Percentiles rank a stretch among this genome's conserved stretches.
Conservation (phyloP, 2,888 invertebrate genomes). For the Anthophora plumipes region DNA sequence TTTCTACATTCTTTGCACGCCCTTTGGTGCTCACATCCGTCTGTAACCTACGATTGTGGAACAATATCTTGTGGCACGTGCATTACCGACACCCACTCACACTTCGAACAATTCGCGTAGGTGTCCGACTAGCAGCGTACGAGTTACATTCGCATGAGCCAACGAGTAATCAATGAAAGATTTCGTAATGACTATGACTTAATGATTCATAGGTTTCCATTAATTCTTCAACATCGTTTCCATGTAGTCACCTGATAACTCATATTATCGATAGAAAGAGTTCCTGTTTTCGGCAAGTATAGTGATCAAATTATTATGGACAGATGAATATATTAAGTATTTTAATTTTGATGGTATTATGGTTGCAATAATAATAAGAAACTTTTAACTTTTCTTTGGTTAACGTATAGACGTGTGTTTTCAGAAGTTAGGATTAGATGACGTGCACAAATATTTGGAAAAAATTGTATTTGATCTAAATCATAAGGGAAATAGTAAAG, state of each 20-base stretch:
- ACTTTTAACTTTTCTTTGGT: too few species aligned
- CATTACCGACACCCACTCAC: constrained; percentile 53
- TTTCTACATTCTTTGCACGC: constrained; percentile 38
- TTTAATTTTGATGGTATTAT: too few species aligned
- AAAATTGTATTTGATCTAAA: too few species aligned
- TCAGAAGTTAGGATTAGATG: too few species aligned
- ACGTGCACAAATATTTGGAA: too few species aligned
- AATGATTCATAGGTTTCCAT: constrained; percentile 23
- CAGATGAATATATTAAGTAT: too few species aligned
- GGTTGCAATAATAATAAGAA: too few species aligned
- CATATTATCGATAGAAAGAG: background rate
- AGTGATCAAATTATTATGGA: too few species aligned
- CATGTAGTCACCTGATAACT: background rate
- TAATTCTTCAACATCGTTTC: constrained; percentile 9
- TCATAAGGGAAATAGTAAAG: too few species aligned
- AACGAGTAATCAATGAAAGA: constrained; percentile 45
- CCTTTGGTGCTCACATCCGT: constrained; percentile 32
- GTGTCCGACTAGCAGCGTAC: constrained; percentile 33
- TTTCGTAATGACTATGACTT: constrained; percentile 55
- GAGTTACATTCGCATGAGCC: constrained; percentile 28
- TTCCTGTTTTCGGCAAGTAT: background rate
- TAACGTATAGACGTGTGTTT: too few species aligned
- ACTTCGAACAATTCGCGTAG: constrained; percentile 50
- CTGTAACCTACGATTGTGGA: constrained; percentile 32
- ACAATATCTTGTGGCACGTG: constrained; percentile 43